These are phyloP conservation scores for Euspilapteryx auroguttella DNA, from an alignment of 2,888 invertebrate species.

Conservation along the genomic window DNA sequence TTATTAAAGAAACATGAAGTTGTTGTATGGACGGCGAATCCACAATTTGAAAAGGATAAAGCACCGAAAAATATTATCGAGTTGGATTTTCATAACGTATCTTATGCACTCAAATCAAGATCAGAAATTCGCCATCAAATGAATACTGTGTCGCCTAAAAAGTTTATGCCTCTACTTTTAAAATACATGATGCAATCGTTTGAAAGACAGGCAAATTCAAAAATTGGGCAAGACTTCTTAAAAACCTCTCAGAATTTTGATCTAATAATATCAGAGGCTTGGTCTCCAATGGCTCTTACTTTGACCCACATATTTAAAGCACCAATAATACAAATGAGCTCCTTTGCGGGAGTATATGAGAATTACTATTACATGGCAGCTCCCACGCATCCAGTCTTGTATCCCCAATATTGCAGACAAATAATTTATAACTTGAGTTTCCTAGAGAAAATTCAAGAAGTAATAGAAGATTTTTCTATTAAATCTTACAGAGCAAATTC, in stretches of 20 bases:
- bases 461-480: not conserved
- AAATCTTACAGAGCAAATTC: not conserved
- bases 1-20: conserved; percentile 40
- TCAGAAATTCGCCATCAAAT: not conserved
- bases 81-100: conserved; percentile 9
- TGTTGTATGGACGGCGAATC: conserved; percentile 36
- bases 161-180: conserved; percentile 5
- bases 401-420: conserved; percentile 17
- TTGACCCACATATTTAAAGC: conserved; percentile 30
- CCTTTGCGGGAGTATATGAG: conserved; percentile 17
- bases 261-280: conserved; percentile 27
- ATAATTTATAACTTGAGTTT: conserved; percentile 16
- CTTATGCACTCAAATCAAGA: conserved; percentile 11
- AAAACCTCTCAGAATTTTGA: conserved; percentile 23
- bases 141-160: not conserved
- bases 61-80: conserved; percentile 9
- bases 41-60: conserved; percentile 14
- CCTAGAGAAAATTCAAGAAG: conserved; percentile 5
- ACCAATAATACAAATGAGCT: conserved; percentile 31
- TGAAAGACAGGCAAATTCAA: conserved; percentile 14
- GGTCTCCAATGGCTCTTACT: conserved; percentile 17
- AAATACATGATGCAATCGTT: too few relatives aligned
- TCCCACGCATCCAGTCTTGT: conserved; percentile 23
- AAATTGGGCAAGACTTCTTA: conserved; percentile 14
- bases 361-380: conserved; percentile 24